Conservation (phyloP, 2,888 invertebrate species). For the Invenusta paracnida region DNA sequence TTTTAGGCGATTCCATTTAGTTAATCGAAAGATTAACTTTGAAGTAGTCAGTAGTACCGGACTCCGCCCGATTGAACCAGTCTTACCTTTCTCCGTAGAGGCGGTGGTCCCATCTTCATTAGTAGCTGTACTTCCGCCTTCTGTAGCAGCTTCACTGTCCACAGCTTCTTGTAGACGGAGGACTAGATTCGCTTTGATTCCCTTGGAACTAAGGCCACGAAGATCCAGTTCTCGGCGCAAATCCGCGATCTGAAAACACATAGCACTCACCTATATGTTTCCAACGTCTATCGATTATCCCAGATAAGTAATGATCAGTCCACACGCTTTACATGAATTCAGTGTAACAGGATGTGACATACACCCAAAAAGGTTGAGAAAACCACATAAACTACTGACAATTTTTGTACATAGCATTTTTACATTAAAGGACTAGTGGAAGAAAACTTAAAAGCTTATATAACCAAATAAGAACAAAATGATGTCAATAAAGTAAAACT, state of each 20-base stretch:
- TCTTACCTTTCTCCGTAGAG: slow-evolving; percentile 4
- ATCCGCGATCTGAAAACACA: slow-evolving; percentile 26
- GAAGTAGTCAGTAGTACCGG: no score
- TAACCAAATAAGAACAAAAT: no score
- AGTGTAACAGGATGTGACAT: not conserved
- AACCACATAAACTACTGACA: no score
- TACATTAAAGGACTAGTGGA: no score
- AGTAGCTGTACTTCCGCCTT: slow-evolving; percentile 5
- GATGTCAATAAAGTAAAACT: no score
- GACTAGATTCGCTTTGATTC: slow-evolving; percentile 77
- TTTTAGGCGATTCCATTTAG: no score
- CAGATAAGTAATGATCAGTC: no score
- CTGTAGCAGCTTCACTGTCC: slow-evolving; percentile 63
- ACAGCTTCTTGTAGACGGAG: slow-evolving; percentile 76
- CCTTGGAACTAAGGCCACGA: slow-evolving; percentile 75
- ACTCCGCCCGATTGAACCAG: not conserved
- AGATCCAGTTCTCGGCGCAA: slow-evolving; percentile 69
- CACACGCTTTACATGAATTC: no score
- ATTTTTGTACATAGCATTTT: no score
- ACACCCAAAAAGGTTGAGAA: no score
- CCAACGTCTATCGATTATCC: not conserved
- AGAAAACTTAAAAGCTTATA: no score
- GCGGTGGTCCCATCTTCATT: slow-evolving; percentile 23
- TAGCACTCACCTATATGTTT: slow-evolving; percentile 23
- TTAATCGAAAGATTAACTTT: no score